Evolutionary conservation across 2,113 vertebrate genomes (phyloP), one percentile per base, ranked within the genome.

Genomic region (Sceloporus tristichus): DNA sequence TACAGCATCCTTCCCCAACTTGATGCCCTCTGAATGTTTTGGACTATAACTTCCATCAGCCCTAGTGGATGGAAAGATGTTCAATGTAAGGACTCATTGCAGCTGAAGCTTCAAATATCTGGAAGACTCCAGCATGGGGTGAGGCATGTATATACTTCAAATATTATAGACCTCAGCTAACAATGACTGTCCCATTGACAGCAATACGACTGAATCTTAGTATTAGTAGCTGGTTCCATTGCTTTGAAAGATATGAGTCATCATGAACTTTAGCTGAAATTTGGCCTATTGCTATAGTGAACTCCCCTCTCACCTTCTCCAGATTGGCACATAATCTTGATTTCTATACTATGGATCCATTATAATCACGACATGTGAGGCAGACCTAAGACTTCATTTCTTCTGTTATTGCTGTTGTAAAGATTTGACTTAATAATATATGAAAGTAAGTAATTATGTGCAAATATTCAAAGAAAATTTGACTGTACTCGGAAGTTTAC

Each of bases 391-490:
- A 68, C 77, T 90, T 76, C 54, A 42, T 29, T 79, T 94, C 38
- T 59, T 90, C 86, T 27, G 23, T 48, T 42, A 83, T 48, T 1
- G 59, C 89, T 81, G 82, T 59, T 76, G 1, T 84, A 65, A 80
- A 62, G 53, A 85, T 89, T 91, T 90, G 86, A 85, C 66, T 85
- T 62, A 89, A 88, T 70, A 90, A 93, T 92, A 38, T 85, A 88
- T 21, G 79, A 91, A 77, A 84, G 85, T 7, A 95, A 87, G 68
- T 84, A 9, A 21, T 84, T 86, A 85, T 87, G 82, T 34, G 34
- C 1, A 34, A 34, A 34, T 34, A 34, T 34, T 34, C 34, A 34
- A 83, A 83, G 27, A 18, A 40, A 66, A 25, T 66, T 19, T 29
- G 25, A 71, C 79, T 65, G 25, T 25, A 10, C 65, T 62, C 19